A percentile compares a stretch with the other conserved stretches of the same genome.
phyloP scores from a whole-genome alignment of 2,888 invertebrate genomes.

The Callyntrura guangdongensis region DNA sequence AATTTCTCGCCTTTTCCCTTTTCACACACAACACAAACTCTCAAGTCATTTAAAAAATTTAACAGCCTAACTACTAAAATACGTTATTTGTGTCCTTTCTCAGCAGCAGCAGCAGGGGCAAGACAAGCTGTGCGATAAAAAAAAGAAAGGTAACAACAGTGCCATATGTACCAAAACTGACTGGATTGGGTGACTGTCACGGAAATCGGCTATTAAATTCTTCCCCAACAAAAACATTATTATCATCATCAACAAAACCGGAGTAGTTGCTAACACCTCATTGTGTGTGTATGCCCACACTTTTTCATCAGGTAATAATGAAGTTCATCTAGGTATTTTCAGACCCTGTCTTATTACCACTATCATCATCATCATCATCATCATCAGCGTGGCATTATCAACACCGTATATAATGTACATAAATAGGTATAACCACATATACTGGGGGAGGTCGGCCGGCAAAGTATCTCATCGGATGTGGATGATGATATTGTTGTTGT shows the following conservation, averaged over 20 bases:
- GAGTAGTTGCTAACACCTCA: conserved; percentile 72
- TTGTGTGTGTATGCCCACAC: conserved; percentile 44
- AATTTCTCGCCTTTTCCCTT: conserved; percentile 58
- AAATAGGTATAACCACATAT: neutral
- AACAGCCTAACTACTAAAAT: conserved; percentile 43
- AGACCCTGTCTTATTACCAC: conserved; percentile 49
- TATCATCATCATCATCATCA: conserved; percentile 12
- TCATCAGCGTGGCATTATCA: conserved; percentile 11
- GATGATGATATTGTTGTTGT: neutral
- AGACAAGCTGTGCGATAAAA: conserved; percentile 30
- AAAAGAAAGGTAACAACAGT: conserved; percentile 60
- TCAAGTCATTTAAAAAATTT: conserved; percentile 67
- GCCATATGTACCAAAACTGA: conserved; percentile 74
- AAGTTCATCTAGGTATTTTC: conserved; percentile 38
- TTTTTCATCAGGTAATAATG: conserved; percentile 44
- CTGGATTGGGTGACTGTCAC: conserved; percentile 80
- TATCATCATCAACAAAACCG: conserved; percentile 53
- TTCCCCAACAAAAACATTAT: conserved; percentile 68
- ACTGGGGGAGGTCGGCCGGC: conserved; percentile 34
- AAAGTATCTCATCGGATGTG: conserved; percentile 4
- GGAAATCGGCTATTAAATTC: conserved; percentile 80
- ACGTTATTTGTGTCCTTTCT: conserved; percentile 52
- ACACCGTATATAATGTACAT: conserved; percentile 7
- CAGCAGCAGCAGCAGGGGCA: conserved; percentile 28
- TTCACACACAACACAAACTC: conserved; percentile 4